A percentile compares a stretch with the other conserved stretches of the same genome.
These are phyloP conservation scores for Orbicella faveolata DNA, from an alignment of 64 coral and sea anemone genomes.

Conservation along the genomic window DNA sequence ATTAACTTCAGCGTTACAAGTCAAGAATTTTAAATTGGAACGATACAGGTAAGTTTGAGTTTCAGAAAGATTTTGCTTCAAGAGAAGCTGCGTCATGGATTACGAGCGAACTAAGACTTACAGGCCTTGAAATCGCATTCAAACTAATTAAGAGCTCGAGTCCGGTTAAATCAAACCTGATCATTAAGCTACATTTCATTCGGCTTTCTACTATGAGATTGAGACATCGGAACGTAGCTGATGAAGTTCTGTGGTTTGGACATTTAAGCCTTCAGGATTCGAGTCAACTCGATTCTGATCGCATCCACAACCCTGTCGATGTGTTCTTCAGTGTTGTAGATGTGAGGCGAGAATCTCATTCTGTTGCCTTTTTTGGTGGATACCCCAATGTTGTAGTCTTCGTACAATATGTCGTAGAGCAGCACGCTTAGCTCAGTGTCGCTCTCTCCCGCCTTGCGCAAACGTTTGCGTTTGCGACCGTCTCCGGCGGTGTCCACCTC, in stretches of 20 bases:
- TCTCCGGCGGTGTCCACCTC: too few species aligned
- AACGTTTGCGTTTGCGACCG: background rate
- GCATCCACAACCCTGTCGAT: background rate
- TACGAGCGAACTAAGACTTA: too few species aligned
- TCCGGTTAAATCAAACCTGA: background rate
- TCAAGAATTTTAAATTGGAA: too few species aligned
- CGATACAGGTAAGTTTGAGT: too few species aligned
- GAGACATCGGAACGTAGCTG: background rate
- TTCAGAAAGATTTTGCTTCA: too few species aligned
- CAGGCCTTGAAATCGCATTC: too few species aligned
- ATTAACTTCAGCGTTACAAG: too few species aligned
- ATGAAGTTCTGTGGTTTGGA: background rate
- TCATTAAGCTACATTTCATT: background rate
- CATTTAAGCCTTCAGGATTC: background rate
- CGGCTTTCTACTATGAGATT: background rate
- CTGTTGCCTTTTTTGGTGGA: constrained; percentile 12
- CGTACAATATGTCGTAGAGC: background rate
- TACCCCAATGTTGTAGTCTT: constrained; percentile 17
- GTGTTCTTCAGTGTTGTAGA: constrained; percentile 16
- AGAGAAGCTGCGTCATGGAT: too few species aligned
- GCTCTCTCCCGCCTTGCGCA: too few species aligned
- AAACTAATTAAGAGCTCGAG: too few species aligned
- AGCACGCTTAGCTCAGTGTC: background rate
- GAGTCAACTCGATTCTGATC: background rate
- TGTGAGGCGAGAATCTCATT: constrained; percentile 12